Conservation (phyloP, 1,140 invertebrate species). For the Drosophila rufa region DNA sequence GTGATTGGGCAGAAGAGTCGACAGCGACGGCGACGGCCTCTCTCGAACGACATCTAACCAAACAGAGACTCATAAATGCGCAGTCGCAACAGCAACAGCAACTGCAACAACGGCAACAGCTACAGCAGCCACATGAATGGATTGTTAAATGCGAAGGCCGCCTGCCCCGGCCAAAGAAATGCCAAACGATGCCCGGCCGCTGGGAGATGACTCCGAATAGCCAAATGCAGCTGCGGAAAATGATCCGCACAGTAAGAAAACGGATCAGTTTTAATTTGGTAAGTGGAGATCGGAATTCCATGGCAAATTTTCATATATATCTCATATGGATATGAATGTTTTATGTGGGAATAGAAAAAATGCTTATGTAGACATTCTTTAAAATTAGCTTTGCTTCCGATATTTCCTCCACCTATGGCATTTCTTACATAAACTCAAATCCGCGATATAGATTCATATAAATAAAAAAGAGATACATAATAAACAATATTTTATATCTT, state of each 20-base stretch:
- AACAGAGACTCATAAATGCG: slow-evolving; percentile 69
- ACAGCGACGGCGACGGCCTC: neutral
- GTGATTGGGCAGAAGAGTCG: slow-evolving; percentile 40
- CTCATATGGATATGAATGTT: neutral
- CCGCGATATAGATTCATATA: too few relatives aligned
- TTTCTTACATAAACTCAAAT: too few relatives aligned
- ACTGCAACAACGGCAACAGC: slow-evolving; percentile 17
- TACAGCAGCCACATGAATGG: slow-evolving; percentile 46
- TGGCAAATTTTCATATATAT: slow-evolving; percentile 1
- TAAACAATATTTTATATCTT: too few relatives aligned
- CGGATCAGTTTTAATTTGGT: neutral
- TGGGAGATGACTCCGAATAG: slow-evolving; percentile 40
- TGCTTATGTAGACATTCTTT: neutral
- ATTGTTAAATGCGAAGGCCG: slow-evolving; percentile 60
- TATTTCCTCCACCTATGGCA: neutral
- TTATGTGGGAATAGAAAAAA: neutral
- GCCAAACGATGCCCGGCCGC: slow-evolving; percentile 48
- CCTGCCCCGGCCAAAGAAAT: slow-evolving; percentile 46
- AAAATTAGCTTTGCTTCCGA: neutral
- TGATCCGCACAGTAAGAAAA: slow-evolving; percentile 4
- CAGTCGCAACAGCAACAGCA: slow-evolving; percentile 67
- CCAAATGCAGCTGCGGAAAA: slow-evolving; percentile 35
- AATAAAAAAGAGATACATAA: too few relatives aligned
- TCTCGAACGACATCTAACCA: slow-evolving; percentile 32
- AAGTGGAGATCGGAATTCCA: neutral